Conservation (phyloP, 2,888 invertebrate genomes). For the Ctenicera cuprea region DNA sequence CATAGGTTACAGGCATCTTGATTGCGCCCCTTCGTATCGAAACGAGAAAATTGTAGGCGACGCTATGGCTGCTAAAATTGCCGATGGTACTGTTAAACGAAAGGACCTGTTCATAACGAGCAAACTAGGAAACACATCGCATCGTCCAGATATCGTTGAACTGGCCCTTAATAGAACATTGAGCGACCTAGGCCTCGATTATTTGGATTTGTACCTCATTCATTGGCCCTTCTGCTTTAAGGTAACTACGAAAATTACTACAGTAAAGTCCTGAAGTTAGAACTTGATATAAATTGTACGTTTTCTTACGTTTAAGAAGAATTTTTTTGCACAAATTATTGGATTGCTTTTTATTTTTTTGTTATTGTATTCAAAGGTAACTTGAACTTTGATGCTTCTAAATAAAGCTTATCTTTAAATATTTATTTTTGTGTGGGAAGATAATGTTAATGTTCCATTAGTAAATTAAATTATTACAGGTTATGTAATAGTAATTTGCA, state of each 20-base stretch:
- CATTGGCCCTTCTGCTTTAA: conserved; percentile 72
- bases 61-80: conserved; percentile 77
- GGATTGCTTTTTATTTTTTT: too few species aligned
- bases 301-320: too few species aligned
- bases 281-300: too few species aligned
- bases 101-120: conserved; percentile 82
- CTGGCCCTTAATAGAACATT: conserved; percentile 80
- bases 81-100: conserved; percentile 78
- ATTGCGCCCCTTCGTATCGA: conserved; percentile 80
- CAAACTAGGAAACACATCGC: conserved; percentile 86
- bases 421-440: too few species aligned
- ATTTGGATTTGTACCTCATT: conserved; percentile 90
- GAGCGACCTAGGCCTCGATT: conserved; percentile 81
- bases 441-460: too few species aligned
- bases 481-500: neutral
- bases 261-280: too few species aligned
- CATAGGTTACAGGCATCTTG: conserved; percentile 82
- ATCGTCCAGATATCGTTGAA: conserved; percentile 84
- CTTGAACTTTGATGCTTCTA: too few species aligned
- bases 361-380: too few species aligned
- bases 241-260: neutral
- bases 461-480: too few species aligned
- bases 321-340: too few species aligned
- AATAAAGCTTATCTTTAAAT: too few species aligned
- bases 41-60: conserved; percentile 82